A percentile compares a stretch with the other conserved stretches of the same genome.
phyloP scores from a whole-genome alignment of 1,140 invertebrate species.

The Trichonephila inaurata region DNA sequence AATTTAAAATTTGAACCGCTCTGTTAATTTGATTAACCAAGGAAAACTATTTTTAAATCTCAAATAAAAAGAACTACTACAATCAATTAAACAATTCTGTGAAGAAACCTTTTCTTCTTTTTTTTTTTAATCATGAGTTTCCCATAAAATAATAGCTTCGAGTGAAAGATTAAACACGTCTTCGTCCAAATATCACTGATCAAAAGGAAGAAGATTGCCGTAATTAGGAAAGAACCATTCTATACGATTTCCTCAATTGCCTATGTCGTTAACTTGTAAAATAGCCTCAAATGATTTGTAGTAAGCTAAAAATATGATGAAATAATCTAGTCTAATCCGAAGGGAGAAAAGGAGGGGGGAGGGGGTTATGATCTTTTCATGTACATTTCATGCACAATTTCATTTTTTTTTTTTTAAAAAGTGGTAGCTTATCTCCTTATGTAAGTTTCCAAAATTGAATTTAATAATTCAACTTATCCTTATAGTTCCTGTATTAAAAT shows the following conservation, averaged over 20 bases:
- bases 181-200: background rate
- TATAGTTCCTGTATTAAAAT: no score
- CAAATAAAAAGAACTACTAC: no score
- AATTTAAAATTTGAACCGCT: no score
- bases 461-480: background rate
- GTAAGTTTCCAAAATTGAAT: background rate
- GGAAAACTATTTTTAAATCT: no score
- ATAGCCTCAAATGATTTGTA: constrained; percentile 7
- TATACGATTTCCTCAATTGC: background rate
- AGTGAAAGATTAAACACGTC: background rate
- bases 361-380: no score
- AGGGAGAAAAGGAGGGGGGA: background rate
- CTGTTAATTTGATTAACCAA: no score
- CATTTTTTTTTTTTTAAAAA: no score
- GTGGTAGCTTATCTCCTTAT: no score
- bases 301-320: background rate
- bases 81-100: background rate
- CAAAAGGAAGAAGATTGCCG: background rate
- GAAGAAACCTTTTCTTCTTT: background rate
- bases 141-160: background rate
- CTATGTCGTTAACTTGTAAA: background rate
- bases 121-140: background rate
- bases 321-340: background rate
- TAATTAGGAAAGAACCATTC: background rate
- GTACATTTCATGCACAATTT: no score